phyloP scores from a whole-genome alignment of 92 coral and sea anemone species.

The Siderastrea siderea region DNA sequence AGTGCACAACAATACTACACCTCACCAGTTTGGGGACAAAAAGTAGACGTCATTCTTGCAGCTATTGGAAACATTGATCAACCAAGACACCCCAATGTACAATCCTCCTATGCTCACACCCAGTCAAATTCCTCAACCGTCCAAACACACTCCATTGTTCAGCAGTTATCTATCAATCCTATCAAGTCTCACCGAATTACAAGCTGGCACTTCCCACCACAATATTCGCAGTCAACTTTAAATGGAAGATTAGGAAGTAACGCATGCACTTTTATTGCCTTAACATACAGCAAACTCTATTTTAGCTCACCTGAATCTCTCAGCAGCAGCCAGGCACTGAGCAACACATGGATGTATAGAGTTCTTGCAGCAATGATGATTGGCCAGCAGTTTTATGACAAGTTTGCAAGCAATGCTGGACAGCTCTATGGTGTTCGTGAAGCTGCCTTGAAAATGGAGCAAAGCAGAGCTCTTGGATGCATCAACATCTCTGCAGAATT shows the following conservation, averaged over 20 bases:
- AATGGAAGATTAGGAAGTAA: not conserved
- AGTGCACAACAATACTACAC: too few relatives aligned
- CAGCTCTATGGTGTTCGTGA: constrained; percentile 12
- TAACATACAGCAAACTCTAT: constrained; percentile 14
- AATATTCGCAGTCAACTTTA: constrained; percentile 8
- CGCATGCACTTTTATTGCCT: constrained; percentile 13
- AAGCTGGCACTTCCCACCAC: constrained; percentile 28
- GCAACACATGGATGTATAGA: constrained; percentile 6
- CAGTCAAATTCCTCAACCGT: constrained; percentile 14
- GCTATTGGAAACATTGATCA: constrained; percentile 2
- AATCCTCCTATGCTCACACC: constrained; percentile 23
- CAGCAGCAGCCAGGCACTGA: constrained; percentile 1
- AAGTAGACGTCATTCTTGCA: not conserved
- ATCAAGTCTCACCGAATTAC: constrained; percentile 8
- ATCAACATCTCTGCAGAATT: too few relatives aligned
- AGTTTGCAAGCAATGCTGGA: constrained; percentile 4
- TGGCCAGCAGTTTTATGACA: constrained; percentile 13
- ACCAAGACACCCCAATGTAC: not conserved
- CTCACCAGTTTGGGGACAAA: too few relatives aligned
- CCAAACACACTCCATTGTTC: constrained; percentile 11
- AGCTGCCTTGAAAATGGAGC: constrained; percentile 6
- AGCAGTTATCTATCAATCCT: constrained; percentile 1
- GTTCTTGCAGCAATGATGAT: constrained; percentile 14
- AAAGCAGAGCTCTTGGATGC: too few relatives aligned
- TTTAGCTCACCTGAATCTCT: constrained; percentile 19